A percentile compares a stretch with the other conserved stretches of the same genome.
phyloP scores from a whole-genome alignment of 2,797 vertebrate species.

The Apodemus agrarius region DNA sequence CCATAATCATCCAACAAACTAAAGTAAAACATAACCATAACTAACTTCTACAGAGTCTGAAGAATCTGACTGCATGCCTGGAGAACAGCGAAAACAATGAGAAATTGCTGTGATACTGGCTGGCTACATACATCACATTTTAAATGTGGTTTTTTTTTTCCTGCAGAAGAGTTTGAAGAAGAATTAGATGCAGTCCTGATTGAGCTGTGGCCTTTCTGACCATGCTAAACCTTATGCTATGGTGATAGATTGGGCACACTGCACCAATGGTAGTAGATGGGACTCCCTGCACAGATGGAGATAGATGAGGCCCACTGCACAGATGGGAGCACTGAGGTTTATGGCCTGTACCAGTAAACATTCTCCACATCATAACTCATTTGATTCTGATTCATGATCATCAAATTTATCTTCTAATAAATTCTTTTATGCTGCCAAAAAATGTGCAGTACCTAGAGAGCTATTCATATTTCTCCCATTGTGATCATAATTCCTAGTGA shows the following conservation, averaged over 20 bases:
- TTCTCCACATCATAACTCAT: background rate
- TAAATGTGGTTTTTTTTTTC: background rate
- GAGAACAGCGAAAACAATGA: background rate
- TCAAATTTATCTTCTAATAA: constrained; percentile 34
- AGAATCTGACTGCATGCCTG: background rate
- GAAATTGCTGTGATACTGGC: background rate
- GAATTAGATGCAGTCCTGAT: background rate
- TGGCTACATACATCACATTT: background rate
- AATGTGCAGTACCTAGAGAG: background rate
- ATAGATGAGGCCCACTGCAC: background rate
- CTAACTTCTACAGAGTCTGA: background rate
- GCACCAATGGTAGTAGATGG: background rate
- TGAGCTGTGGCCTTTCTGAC: background rate
- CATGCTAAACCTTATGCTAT: background rate
- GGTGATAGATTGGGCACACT: background rate
- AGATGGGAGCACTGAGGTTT: background rate
- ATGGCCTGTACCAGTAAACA: background rate
- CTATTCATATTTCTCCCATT: constrained; percentile 14
- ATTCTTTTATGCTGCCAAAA: background rate
- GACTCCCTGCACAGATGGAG: background rate
- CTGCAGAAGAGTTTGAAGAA: background rate
- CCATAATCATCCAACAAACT: background rate
- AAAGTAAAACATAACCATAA: background rate
- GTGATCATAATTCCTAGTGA: background rate
- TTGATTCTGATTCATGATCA: constrained; percentile 35